Base-by-base conservation (phyloP, 2,113 vertebrate species). In the Aleadryas rufinucha region DNA sequence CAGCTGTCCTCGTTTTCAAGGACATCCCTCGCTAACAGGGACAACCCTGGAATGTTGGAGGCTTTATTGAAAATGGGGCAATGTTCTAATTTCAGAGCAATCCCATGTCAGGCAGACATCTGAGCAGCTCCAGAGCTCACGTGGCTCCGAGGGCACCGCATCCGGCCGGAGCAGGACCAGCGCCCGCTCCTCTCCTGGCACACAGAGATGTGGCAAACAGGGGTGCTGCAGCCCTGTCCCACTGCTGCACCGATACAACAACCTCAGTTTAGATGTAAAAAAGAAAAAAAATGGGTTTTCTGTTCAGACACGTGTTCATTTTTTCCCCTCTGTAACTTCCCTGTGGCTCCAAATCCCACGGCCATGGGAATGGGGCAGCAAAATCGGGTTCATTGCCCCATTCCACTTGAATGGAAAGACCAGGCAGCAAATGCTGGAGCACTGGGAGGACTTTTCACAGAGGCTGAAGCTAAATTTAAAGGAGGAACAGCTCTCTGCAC, bases 11-110 rank as follows among this genome's bases (percentile, higher is more conserved):
- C 44, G 7, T 97, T 97, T 91, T 94, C 95, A 94, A 96, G 90
- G 95, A 90, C 86, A 90, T 64, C 84, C 88, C 90, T 96, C 59
- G 83, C 90, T 96, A 96, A 94, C 85, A 93, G 90, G 90, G 95
- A 86, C 93, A 87, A 60, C 85, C 76, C 93, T 88, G 90, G 88
- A 15, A 68, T 96, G 56, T 71, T 86, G 69, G 53, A 95, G 93
- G 90, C 83, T 90, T 42, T 84, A 2, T 5, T 76, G 93, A 87
- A 96, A 97, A 96, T 84, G 93, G 96, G 86, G 72, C 96, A 45
- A 33, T 12, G 88, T 75, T 96, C 96, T 96, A 93, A 90, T 97
- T 96, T 95, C 83, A 60, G 86, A 66, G 15, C 87, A 84, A 80
- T 96, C 87, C 92, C 90, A 17, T 84, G 66, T 78, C 94, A 89